Evolutionary conservation across 2,113 vertebrate species (phyloP).

Genomic region (Misgurnus anguillicaudatus): DNA sequence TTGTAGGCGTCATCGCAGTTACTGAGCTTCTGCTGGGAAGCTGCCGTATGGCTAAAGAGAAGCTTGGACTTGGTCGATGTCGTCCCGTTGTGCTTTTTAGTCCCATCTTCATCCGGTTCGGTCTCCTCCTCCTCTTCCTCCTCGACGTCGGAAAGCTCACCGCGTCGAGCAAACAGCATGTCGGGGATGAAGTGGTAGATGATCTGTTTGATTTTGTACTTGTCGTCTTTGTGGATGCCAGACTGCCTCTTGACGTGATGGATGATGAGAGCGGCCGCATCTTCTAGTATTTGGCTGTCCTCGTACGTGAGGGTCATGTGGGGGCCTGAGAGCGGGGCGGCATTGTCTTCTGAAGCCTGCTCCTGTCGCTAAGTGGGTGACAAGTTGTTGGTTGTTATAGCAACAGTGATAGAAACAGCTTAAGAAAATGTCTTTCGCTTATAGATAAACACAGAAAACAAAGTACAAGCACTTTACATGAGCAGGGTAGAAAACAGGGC

Average conservation of each 20-base stretch:
- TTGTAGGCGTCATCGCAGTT: slow-evolving; percentile 91
- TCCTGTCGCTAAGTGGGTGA: slow-evolving; percentile 84
- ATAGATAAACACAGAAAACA: neutral
- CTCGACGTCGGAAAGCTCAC: slow-evolving; percentile 93
- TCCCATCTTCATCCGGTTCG: slow-evolving; percentile 82
- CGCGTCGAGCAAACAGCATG: slow-evolving; percentile 92
- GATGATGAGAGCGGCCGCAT: slow-evolving; percentile 94
- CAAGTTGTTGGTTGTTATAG: neutral
- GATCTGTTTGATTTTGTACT: slow-evolving; percentile 99
- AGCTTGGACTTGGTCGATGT: slow-evolving; percentile 87
- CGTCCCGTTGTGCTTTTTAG: slow-evolving; percentile 82
- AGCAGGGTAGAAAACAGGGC: no score
- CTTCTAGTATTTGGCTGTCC: slow-evolving; percentile 95
- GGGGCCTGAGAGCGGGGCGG: slow-evolving; percentile 79
- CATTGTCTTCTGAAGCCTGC: slow-evolving; percentile 88
- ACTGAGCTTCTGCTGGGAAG: slow-evolving; percentile 82
- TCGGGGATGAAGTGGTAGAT: slow-evolving; percentile 98
- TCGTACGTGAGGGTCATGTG: slow-evolving; percentile 91
- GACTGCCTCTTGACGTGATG: slow-evolving; percentile 96
- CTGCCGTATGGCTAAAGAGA: slow-evolving; percentile 85
- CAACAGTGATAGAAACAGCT: neutral
- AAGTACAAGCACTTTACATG: neutral
- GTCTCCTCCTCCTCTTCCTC: slow-evolving; percentile 82
- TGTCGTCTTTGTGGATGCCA: slow-evolving; percentile 98
- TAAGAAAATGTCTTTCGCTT: neutral